A percentile compares a stretch with the other conserved stretches of the same genome.
Conservation (phyloP, 2,888 invertebrate genomes). For the Iphiclides podalirius region DNA sequence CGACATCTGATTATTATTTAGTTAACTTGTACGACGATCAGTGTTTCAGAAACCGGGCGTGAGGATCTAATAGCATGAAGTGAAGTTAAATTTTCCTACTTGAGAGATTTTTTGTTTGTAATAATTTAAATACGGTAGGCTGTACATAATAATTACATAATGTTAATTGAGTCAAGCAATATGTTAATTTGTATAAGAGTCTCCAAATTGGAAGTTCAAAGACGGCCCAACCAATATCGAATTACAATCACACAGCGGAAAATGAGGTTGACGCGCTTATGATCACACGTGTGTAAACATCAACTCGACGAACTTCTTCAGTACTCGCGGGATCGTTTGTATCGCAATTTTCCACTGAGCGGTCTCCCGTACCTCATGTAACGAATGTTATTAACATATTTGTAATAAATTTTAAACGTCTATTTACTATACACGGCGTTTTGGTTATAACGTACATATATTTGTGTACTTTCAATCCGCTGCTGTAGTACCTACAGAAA, state of each 20-base stretch:
- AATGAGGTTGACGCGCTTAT: conserved; percentile 20
- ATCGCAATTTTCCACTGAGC: conserved; percentile 42
- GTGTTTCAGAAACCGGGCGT: no score
- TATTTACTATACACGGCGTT: no score
- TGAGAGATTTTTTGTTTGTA: no score
- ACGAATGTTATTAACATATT: not conserved
- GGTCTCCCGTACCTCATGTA: conserved; percentile 11
- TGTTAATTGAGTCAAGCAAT: conserved; percentile 4
- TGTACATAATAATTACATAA: no score
- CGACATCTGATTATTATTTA: no score
- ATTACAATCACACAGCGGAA: conserved; percentile 34
- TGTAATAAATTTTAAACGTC: not conserved
- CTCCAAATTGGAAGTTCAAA: conserved; percentile 28
- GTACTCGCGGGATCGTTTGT: conserved; percentile 28
- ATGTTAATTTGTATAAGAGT: conserved; percentile 30
- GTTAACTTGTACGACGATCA: no score
- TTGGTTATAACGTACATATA: not conserved
- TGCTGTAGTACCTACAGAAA: no score
- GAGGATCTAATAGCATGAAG: no score
- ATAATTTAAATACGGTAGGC: no score
- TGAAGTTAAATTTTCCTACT: no score
- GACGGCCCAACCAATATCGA: conserved; percentile 43
- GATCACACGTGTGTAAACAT: conserved; percentile 25
- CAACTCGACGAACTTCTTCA: conserved; percentile 24
- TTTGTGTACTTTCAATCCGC: no score